Conservation (phyloP, 1,140 invertebrate species). For the Trypoxylus dichotomus region DNA sequence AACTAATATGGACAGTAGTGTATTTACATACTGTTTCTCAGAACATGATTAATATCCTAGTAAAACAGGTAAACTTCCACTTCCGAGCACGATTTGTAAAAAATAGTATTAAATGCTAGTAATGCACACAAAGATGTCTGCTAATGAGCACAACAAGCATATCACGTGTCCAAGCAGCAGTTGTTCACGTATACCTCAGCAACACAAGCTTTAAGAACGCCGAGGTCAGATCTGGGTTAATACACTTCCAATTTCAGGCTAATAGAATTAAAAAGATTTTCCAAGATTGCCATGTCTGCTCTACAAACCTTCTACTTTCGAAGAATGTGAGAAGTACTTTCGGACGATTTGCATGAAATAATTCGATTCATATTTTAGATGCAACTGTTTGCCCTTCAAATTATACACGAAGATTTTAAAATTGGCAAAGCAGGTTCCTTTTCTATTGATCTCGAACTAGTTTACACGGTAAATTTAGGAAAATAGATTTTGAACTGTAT, state of each 20-base stretch:
- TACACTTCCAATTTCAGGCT: background rate
- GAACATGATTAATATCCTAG: too few species aligned
- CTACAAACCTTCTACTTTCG: background rate
- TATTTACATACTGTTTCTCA: too few species aligned
- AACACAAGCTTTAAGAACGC: too few species aligned
- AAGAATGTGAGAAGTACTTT: background rate
- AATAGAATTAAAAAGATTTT: background rate
- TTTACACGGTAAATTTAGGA: background rate
- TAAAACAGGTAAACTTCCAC: too few species aligned
- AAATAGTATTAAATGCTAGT: too few species aligned
- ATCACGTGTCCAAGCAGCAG: too few species aligned
- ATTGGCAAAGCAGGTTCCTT: background rate
- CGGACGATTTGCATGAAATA: background rate
- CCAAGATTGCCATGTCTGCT: background rate
- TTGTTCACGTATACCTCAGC: too few species aligned
- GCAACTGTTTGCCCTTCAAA: background rate
- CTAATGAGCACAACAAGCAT: too few species aligned
- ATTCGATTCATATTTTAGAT: background rate
- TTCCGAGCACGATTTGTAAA: too few species aligned
- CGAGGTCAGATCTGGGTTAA: too few species aligned
- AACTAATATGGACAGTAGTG: too few species aligned
- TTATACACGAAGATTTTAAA: background rate
- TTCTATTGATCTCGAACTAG: background rate
- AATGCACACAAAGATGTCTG: too few species aligned
- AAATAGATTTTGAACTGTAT: background rate